Percentiles rank a stretch among this genome's conserved stretches.
phyloP scores from a whole-genome alignment of 2,888 invertebrate genomes.

The Temnothorax ravouxi region DNA sequence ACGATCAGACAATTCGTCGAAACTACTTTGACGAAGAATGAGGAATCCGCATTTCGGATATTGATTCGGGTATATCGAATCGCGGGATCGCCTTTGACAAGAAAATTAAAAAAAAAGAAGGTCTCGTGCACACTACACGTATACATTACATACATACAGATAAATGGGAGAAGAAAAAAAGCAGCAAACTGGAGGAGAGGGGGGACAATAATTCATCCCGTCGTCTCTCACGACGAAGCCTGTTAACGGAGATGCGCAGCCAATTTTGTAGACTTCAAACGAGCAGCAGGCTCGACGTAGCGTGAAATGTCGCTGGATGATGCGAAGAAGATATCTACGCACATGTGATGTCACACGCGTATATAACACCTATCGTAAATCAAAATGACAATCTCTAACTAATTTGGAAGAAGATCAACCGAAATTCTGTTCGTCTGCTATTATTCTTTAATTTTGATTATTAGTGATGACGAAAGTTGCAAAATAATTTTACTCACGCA shows the following conservation, averaged over 20 bases:
- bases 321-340: conserved; percentile 59
- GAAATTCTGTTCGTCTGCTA: neutral
- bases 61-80: conserved; percentile 31
- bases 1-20: conserved; percentile 26
- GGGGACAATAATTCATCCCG: conserved; percentile 59
- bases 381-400: conserved; percentile 26
- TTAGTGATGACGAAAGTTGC: neutral
- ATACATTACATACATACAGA: neutral
- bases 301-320: conserved; percentile 78
- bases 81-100: conserved; percentile 26
- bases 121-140: no score
- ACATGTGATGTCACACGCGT: conserved; percentile 7
- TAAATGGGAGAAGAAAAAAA: conserved; percentile 38
- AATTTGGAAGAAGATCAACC: neutral
- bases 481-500: conserved; percentile 5
- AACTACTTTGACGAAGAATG: conserved; percentile 15
- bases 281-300: conserved; percentile 78
- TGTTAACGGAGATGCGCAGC: conserved; percentile 68
- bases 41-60: conserved; percentile 21
- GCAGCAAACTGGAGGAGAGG: neutral
- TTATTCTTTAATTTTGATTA: neutral
- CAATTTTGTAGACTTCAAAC: conserved; percentile 79
- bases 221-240: conserved; percentile 55
- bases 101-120: conserved; percentile 36
- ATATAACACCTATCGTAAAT: neutral